phyloP scores from a whole-genome alignment of 2,888 invertebrate species.

The Trissolcus brochymenae region DNA sequence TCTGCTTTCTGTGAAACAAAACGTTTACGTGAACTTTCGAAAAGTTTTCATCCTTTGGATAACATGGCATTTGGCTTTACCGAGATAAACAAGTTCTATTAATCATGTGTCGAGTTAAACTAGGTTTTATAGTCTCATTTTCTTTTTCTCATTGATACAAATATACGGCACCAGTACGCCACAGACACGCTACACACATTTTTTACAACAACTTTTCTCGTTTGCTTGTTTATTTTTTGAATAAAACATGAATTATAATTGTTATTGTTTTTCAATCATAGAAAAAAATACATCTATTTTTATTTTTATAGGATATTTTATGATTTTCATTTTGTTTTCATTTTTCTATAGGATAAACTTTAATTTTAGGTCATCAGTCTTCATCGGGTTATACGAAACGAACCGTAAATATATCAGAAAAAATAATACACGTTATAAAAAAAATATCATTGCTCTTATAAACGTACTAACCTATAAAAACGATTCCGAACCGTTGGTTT shows the following conservation, averaged over 20 bases:
- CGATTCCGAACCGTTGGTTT: too few relatives aligned
- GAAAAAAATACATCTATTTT: too few relatives aligned
- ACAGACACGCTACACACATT: background rate
- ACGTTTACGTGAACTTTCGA: conserved; percentile 45
- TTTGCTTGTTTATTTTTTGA: too few relatives aligned
- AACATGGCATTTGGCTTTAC: conserved; percentile 7
- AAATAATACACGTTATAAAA: background rate
- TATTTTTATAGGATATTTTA: too few relatives aligned
- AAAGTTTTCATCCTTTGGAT: conserved; percentile 16
- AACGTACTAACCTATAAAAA: too few relatives aligned
- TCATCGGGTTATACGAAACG: background rate
- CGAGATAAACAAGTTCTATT: conserved; percentile 15
- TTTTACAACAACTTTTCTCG: conserved; percentile 6
- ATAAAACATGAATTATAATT: too few relatives aligned
- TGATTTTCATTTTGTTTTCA: background rate
- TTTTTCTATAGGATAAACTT: background rate
- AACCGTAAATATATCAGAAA: background rate
- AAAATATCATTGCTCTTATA: too few relatives aligned
- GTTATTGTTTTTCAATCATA: too few relatives aligned
- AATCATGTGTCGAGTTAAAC: conserved; percentile 40
- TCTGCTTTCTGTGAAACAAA: conserved; percentile 57
- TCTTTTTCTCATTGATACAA: conserved; percentile 34
- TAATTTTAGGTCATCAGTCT: background rate
- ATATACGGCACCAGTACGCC: conserved; percentile 25
- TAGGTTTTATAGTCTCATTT: conserved; percentile 32